phyloP scores from a whole-genome alignment of 2,888 invertebrate species.

The Xylota sylvarum region DNA sequence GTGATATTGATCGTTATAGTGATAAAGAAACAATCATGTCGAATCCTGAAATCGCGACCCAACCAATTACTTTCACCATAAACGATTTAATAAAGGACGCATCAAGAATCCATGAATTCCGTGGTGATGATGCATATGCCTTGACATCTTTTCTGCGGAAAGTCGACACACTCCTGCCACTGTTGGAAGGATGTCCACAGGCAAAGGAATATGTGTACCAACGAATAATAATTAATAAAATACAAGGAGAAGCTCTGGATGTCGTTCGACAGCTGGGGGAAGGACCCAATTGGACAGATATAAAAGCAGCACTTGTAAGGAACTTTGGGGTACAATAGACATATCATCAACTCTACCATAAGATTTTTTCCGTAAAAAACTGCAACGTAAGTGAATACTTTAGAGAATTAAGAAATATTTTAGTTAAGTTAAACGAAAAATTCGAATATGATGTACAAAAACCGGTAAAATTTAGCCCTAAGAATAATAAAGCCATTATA shows the following conservation, averaged over 20 bases:
- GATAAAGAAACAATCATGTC: not conserved
- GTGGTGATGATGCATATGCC: too few relatives aligned
- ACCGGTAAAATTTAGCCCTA: slow-evolving; percentile 6
- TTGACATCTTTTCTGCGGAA: not conserved
- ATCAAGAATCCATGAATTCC: too few relatives aligned
- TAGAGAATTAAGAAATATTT: slow-evolving; percentile 12
- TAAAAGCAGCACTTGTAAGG: not conserved
- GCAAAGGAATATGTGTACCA: slow-evolving; percentile 1
- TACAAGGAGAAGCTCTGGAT: too few relatives aligned
- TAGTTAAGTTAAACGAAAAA: slow-evolving; percentile 11
- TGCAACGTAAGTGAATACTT: slow-evolving; percentile 7
- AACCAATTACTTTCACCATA: not conserved
- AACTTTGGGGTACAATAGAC: slow-evolving; percentile 4
- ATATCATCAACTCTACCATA: slow-evolving; percentile 14
- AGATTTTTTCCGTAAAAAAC: not conserved
- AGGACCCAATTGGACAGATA: not conserved
- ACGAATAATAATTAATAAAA: not conserved
- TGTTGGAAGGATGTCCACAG: slow-evolving; percentile 3
- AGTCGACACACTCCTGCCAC: not conserved
- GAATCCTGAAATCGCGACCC: not conserved
- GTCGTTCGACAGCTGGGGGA: not conserved
- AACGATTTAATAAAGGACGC: not conserved
- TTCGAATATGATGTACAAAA: slow-evolving; percentile 17
- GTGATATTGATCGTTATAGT: not conserved
- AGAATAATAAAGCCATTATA: slow-evolving; percentile 7